Percentiles rank a stretch among this genome's conserved stretches.
phyloP scores from a whole-genome alignment of 37 sponge, comb jelly and placozoan genomes.

The Halichondria panicea region DNA sequence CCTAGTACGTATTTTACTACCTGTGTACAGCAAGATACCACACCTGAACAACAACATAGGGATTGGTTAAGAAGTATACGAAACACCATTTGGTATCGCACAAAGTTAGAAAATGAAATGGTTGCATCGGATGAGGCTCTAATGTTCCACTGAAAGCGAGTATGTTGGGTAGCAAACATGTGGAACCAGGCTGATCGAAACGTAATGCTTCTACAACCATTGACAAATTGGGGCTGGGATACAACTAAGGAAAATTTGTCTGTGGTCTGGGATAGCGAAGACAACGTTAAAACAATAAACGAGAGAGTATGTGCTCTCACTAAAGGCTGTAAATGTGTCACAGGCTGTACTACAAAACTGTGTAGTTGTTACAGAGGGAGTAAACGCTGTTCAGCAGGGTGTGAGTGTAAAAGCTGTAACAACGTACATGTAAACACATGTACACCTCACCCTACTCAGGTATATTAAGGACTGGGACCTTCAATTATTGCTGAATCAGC shows the following conservation, averaged over 20 bases:
- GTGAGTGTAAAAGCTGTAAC: slow-evolving; percentile 8
- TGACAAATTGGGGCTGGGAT: slow-evolving; percentile 4
- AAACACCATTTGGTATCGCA: slow-evolving; percentile 12
- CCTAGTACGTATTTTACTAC: not conserved
- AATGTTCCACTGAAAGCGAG: slow-evolving; percentile 3
- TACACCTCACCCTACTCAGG: not conserved
- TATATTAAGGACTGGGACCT: too few species aligned
- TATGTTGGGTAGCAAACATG: not conserved
- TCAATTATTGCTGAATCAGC: too few species aligned
- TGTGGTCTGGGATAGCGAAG: slow-evolving; percentile 21
- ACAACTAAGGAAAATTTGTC: not conserved
- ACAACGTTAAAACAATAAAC: not conserved
- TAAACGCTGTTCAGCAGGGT: slow-evolving; percentile 10
- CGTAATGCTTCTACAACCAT: not conserved
- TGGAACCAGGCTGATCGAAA: slow-evolving; percentile 10
- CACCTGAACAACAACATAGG: slow-evolving; percentile 1
- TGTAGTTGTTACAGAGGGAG: slow-evolving; percentile 19
- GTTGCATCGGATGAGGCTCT: slow-evolving; percentile 11
- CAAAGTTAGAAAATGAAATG: slow-evolving; percentile 2
- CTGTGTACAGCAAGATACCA: not conserved
- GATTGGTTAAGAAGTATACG: not conserved
- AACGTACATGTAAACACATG: not conserved
- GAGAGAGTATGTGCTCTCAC: not conserved
- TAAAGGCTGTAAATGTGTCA: slow-evolving; percentile 5
- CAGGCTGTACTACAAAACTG: slow-evolving; percentile 17